phyloP scores from a whole-genome alignment of 2,113 vertebrate species.

The Cariama cristata region DNA sequence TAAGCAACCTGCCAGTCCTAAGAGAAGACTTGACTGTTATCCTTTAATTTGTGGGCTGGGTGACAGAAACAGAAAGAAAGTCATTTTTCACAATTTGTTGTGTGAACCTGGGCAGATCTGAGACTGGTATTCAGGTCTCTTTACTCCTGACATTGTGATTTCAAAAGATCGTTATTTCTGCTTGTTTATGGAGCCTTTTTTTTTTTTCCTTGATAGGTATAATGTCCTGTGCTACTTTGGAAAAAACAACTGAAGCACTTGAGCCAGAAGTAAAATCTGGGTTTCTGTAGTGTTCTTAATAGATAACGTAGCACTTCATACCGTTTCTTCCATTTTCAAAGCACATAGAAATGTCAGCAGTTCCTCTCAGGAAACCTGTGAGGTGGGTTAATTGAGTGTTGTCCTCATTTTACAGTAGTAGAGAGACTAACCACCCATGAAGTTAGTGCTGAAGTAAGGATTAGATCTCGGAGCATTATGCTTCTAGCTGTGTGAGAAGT shows the following conservation, averaged over 20 bases:
- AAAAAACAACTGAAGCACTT: neutral
- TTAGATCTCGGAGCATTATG: neutral
- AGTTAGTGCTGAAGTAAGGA: neutral
- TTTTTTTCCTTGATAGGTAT: neutral
- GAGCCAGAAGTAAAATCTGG: neutral
- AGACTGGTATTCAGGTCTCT: neutral
- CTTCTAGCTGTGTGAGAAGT: conserved; percentile 30
- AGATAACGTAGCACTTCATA: neutral
- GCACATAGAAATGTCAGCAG: neutral
- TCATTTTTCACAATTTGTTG: neutral
- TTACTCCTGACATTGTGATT: neutral
- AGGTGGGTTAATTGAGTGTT: conserved; percentile 36
- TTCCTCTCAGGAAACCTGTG: conserved; percentile 4
- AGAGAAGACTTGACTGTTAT: neutral
- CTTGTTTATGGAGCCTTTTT: neutral
- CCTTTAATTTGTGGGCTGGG: neutral
- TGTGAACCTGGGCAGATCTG: neutral
- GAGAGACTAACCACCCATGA: conserved; percentile 38
- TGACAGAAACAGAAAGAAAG: neutral
- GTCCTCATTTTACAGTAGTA: conserved; percentile 34
- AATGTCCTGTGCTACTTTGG: neutral
- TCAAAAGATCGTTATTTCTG: neutral
- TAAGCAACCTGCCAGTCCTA: neutral
- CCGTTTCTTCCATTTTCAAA: neutral
- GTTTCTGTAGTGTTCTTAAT: neutral